Evolutionary conservation across 2,888 invertebrate species (phyloP).

Genomic region (Acrobasis consociella): DNA sequence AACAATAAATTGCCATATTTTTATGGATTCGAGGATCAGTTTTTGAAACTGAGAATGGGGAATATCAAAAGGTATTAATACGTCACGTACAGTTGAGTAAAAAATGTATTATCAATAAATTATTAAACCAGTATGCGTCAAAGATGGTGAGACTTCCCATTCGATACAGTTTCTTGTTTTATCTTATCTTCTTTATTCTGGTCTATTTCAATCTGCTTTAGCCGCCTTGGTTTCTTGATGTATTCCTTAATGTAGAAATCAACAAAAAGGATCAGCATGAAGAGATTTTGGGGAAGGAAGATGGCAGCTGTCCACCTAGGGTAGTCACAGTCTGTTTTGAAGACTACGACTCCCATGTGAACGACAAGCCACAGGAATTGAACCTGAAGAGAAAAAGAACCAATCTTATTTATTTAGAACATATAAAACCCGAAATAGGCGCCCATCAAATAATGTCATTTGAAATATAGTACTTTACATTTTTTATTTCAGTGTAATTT

Average conservation of each 20-base stretch:
- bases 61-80: no score
- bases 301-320: conserved; percentile 81
- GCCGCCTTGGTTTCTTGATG: conserved; percentile 54
- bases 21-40: no score
- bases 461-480: no score
- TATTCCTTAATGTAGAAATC: conserved; percentile 87
- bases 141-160: conserved; percentile 5
- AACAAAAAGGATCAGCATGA: conserved; percentile 85
- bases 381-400: conserved; percentile 59
- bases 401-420: conserved; percentile 29
- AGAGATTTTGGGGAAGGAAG: conserved; percentile 85
- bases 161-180: not conserved
- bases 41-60: no score
- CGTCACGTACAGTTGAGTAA: no score
- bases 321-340: conserved; percentile 81
- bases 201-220: not conserved
- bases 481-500: no score
- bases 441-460: no score
- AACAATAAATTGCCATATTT: no score
- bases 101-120: no score
- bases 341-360: conserved; percentile 74
- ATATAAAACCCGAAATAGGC: no score
- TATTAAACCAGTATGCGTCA: not conserved
- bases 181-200: not conserved
- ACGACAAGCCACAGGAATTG: conserved; percentile 85